These are phyloP conservation scores for Zophobas morio DNA, from an alignment of 1,140 invertebrate species.

Conservation along the genomic window DNA sequence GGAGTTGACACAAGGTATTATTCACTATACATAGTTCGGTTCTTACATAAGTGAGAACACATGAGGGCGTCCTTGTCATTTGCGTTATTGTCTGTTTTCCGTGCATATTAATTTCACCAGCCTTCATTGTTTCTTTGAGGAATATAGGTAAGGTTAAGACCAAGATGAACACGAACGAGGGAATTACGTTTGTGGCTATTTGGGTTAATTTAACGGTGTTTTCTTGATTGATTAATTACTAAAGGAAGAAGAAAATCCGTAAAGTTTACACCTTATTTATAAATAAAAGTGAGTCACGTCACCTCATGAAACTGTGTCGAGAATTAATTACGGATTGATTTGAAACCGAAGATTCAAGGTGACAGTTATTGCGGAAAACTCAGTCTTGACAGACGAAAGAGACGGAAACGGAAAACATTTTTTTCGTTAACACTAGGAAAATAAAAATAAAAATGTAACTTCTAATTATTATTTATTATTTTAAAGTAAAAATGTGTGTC, in stretches of 20 bases:
- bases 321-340: slow-evolving; percentile 1
- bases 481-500: no score
- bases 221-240: no score
- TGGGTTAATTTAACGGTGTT: no score
- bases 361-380: background rate
- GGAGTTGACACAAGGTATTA: no score
- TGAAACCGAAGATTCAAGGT: slow-evolving; percentile 14
- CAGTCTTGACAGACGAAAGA: no score
- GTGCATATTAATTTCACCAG: slow-evolving; percentile 23
- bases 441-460: no score
- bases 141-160: slow-evolving; percentile 1
- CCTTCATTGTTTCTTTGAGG: slow-evolving; percentile 7
- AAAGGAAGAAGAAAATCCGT: no score
- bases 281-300: slow-evolving; percentile 22
- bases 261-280: slow-evolving; percentile 6
- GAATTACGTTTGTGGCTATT: background rate
- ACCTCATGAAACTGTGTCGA: background rate
- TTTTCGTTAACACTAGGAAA: no score
- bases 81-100: slow-evolving; percentile 22
- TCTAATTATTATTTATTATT: no score
- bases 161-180: background rate
- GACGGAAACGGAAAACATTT: no score
- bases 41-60: slow-evolving; percentile 10
- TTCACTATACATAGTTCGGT: background rate
- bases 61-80: slow-evolving; percentile 1